These are phyloP conservation scores for Ceuthmochares aereus DNA, from an alignment of 2,113 vertebrate genomes.

Conservation along the genomic window DNA sequence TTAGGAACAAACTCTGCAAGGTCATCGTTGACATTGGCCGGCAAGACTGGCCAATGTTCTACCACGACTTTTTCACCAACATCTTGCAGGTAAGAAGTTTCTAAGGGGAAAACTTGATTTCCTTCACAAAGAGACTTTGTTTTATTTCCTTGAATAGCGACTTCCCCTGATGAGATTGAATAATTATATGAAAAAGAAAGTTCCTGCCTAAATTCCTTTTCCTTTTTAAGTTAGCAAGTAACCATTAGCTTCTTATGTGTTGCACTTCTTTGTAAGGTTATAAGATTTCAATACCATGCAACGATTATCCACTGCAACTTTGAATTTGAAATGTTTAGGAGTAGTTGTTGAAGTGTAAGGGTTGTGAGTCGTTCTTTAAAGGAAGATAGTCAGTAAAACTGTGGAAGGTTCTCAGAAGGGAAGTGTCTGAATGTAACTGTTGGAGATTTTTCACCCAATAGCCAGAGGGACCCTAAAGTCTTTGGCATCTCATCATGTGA, in stretches of 20 bases:
- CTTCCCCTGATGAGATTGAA: neutral
- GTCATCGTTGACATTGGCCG: constrained; percentile 98
- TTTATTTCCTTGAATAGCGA: neutral
- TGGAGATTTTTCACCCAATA: neutral
- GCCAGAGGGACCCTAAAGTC: neutral
- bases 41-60: constrained; percentile 99
- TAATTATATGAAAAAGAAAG: neutral
- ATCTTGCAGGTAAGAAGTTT: constrained; percentile 88
- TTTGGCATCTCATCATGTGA: neutral
- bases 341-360: neutral
- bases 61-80: constrained; percentile 98
- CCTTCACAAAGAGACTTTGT: accelerated
- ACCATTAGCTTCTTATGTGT: neutral
- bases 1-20: constrained; percentile 98
- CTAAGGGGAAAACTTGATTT: neutral
- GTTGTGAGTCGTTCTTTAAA: neutral
- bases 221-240: neutral
- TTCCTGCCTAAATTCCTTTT: neutral
- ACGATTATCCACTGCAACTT: neutral
- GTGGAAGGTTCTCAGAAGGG: neutral
- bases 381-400: neutral
- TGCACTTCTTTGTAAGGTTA: accelerated
- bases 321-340: neutral
- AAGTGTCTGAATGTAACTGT: neutral
- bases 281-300: neutral